Evolutionary conservation across 2,888 invertebrate genomes (phyloP).

Genomic region (Caenorhabditis panamensis): DNA sequence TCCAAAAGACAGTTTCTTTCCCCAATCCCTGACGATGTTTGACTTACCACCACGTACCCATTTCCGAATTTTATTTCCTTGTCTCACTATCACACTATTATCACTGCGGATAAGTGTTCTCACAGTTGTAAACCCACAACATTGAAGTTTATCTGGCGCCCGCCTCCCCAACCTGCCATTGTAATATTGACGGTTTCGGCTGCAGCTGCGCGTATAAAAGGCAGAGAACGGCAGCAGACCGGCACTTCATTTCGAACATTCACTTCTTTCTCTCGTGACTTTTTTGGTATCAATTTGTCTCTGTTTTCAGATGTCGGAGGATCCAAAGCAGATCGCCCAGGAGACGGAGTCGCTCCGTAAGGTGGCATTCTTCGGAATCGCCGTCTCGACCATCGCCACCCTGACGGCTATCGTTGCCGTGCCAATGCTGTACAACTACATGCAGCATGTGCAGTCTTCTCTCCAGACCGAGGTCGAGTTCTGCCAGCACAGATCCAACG

Average conservation of each 20-base stretch:
- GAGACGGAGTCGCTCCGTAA: conserved; percentile 67
- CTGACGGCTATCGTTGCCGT: conserved; percentile 78
- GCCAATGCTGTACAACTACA: conserved; percentile 81
- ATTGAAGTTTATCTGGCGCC: conserved; percentile 39
- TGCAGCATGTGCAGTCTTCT: conserved; percentile 79
- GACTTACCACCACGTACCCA: conserved; percentile 4
- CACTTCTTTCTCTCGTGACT: background rate
- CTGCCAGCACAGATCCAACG: conserved; percentile 74
- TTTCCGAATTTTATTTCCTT: conserved; percentile 40
- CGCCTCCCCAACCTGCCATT: conserved; percentile 47
- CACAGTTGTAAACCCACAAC: conserved; percentile 52
- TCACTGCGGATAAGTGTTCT: conserved; percentile 60
- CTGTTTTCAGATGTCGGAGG: conserved; percentile 47
- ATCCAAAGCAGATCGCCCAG: conserved; percentile 65
- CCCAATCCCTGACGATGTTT: conserved; percentile 15
- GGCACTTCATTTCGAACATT: conserved; percentile 28
- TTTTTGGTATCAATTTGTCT: background rate
- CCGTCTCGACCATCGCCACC: conserved; percentile 73
- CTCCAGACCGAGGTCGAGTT: conserved; percentile 78
- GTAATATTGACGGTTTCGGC: conserved; percentile 53
- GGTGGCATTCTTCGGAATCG: conserved; percentile 64
- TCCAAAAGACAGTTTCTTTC: background rate
- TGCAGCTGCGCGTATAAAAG: conserved; percentile 45
- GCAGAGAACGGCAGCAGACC: conserved; percentile 48
- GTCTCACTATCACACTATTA: conserved; percentile 50